phyloP scores from a whole-genome alignment of 2,888 invertebrate species.

The Diaperis boleti region DNA sequence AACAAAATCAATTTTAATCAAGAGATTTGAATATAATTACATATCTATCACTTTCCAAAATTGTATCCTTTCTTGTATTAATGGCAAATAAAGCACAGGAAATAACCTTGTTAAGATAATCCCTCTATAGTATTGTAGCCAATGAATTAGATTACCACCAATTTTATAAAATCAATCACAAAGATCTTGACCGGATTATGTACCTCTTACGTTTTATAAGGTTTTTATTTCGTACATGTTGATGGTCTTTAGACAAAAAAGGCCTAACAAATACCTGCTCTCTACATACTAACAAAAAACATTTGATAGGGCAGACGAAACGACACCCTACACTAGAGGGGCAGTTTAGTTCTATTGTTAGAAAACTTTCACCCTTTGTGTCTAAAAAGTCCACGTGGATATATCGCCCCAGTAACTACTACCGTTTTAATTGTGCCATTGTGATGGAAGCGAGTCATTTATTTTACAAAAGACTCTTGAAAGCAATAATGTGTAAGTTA shows the following conservation, averaged over 20 bases:
- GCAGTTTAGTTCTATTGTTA: constrained; percentile 38
- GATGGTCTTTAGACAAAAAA: no score
- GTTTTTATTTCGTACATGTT: no score
- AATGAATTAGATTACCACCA: constrained; percentile 23
- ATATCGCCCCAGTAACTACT: constrained; percentile 34
- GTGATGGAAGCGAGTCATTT: constrained; percentile 41
- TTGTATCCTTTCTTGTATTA: no score
- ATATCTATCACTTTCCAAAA: no score
- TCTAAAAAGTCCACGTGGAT: constrained; percentile 37
- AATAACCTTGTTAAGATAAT: constrained; percentile 29
- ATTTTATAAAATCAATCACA: constrained; percentile 13
- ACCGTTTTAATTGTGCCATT: constrained; percentile 46
- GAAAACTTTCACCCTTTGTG: constrained; percentile 37
- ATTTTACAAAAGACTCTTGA: constrained; percentile 45
- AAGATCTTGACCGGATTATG: no score
- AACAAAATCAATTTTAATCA: no score
- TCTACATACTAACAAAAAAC: background rate
- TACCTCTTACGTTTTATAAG: no score
- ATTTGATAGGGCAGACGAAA: background rate
- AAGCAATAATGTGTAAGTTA: constrained; percentile 45
- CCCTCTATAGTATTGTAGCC: constrained; percentile 13
- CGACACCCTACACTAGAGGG: constrained; percentile 9
- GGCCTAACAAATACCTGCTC: no score
- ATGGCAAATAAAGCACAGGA: constrained; percentile 21
- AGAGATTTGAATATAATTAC: no score